Percentiles rank a stretch among this genome's conserved stretches.
These are phyloP conservation scores for Heliocidaris erythrogramma DNA, from an alignment of 35 echinoderm and acorn worm species.

Conservation along the genomic window DNA sequence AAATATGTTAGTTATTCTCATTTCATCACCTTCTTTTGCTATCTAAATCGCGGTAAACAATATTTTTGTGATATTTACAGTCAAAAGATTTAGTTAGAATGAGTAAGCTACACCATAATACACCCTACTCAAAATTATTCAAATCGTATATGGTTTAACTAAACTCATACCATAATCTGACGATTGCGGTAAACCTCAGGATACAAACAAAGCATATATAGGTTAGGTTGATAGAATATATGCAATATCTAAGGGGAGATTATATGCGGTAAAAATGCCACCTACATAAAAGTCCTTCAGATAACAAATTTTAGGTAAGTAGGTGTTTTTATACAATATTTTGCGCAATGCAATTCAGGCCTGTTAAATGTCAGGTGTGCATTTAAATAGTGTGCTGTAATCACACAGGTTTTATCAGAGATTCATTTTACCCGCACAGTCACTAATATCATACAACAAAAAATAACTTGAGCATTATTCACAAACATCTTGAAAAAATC, in stretches of 20 bases:
- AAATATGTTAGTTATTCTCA: too few species aligned
- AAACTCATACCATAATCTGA: too few species aligned
- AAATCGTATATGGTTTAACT: too few species aligned
- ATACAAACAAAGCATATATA: not conserved
- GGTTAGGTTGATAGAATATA: not conserved
- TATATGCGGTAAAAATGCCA: not conserved
- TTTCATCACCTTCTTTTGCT: too few species aligned
- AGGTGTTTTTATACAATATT: not conserved
- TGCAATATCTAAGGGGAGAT: not conserved
- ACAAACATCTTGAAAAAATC: too few species aligned
- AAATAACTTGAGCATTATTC: not conserved
- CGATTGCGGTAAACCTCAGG: not conserved
- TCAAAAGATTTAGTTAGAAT: too few species aligned
- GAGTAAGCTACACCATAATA: too few species aligned
- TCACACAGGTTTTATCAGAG: not conserved
- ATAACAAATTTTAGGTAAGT: not conserved
- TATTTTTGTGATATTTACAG: too few species aligned
- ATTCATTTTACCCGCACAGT: not conserved
- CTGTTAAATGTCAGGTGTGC: not conserved
- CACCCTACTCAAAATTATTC: too few species aligned
- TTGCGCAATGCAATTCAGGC: not conserved
- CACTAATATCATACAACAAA: not conserved
- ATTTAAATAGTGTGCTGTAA: not conserved
- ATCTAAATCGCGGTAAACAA: too few species aligned
- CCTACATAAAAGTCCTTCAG: not conserved